A percentile compares a stretch with the other conserved stretches of the same genome.
Conservation (phyloP, 2,113 vertebrate species). For the human (Homo sapiens) region DNA sequence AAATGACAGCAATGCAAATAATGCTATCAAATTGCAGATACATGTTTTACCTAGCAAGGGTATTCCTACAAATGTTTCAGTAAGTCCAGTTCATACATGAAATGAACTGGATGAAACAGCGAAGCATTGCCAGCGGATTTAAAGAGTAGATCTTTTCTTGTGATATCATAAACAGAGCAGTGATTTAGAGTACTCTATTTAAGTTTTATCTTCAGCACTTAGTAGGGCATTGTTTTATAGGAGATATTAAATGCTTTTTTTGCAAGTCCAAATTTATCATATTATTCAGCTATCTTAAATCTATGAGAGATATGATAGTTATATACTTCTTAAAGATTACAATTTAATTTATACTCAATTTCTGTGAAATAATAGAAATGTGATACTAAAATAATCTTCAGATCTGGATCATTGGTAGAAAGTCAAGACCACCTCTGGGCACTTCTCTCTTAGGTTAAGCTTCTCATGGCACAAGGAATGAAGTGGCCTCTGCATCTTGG, state of each 20-base stretch:
- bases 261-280: neutral
- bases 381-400: neutral
- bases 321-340: neutral
- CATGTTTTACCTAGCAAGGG: neutral
- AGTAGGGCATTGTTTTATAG: neutral
- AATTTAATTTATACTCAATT: neutral
- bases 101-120: neutral
- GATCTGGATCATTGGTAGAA: neutral
- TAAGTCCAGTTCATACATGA: neutral
- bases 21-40: neutral
- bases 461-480: neutral
- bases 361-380: neutral
- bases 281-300: slow-evolving; percentile 21
- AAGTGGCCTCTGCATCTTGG: neutral
- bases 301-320: neutral
- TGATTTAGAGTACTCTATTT: neutral
- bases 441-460: neutral
- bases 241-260: neutral
- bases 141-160: neutral
- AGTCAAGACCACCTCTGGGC: neutral
- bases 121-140: neutral
- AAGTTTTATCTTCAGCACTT: neutral
- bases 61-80: neutral
- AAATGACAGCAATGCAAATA: neutral
- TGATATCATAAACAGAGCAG: neutral